Base-by-base conservation (phyloP, 1,140 invertebrate genomes). In the Dufourea novaeangliae region DNA sequence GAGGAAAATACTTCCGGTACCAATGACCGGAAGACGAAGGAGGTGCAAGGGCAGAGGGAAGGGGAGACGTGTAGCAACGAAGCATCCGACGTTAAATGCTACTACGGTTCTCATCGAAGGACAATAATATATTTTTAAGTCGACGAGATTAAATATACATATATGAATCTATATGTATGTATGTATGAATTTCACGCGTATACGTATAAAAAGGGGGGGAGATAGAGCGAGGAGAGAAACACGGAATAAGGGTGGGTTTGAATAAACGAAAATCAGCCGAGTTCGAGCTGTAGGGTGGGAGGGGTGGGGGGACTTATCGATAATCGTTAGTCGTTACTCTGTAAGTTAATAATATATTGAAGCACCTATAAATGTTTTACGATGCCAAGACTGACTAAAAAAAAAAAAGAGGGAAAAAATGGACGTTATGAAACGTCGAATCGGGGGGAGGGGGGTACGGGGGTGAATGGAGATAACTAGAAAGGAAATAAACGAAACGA, bases 81-180 rank as follows among this genome's bases (percentile, higher is more conserved):
- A 70, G 75, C 17, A 57, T 44, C 77, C n/a, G n/a, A 63, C 79
- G 73, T 88, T 84, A 87, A 92, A 90, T 91, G 90, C 90, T 90
- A 90, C 87, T n/a, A n/a, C n/a, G n/a, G 88, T 92, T 91, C 91
- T 89, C 90, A 91, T 92, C 86, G 85, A 92, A 92, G 88, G 92
- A 93, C 92, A 93, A 93, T 93, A 93, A 93, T 93, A 88, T 93
- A 92, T 90, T 91, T 91, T 90, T 92, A 92, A 92, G 91, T 77
- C 81, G 72, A 64, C 41, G 77, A 82, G 64, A 82, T 85, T 82
- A 78, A n/a, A 75, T 84, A 83, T 82, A 84, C 54, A 83, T 78
- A 83, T 64, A 83, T 64, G 54, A 14, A 69, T 68, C 67, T 63
- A 78, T 80, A 57, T 73, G 77, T 74, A 71, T 83, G 57, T 86